Percentiles rank a stretch among this genome's conserved stretches.
These are phyloP conservation scores for Odontothrips loti DNA, from an alignment of 2,888 invertebrate genomes.

Conservation along the genomic window DNA sequence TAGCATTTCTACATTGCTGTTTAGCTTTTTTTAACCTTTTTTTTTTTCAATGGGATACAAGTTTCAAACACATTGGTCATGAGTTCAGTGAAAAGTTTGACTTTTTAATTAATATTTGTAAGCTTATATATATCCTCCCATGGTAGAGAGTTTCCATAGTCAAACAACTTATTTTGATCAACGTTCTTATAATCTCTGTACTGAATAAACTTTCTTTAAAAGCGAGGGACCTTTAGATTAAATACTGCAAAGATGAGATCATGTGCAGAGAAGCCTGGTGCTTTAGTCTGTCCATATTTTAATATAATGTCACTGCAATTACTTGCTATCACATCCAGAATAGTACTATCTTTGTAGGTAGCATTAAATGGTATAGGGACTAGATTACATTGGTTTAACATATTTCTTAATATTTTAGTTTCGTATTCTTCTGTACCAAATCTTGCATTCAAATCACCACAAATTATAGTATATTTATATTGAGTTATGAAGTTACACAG, in stretches of 20 bases:
- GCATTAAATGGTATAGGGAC: no score
- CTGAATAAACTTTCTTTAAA: no score
- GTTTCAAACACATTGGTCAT: background rate
- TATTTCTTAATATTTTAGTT: no score
- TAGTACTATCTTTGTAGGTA: no score
- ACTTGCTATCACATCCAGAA: no score
- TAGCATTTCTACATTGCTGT: background rate
- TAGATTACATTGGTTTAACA: no score
- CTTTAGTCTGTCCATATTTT: background rate
- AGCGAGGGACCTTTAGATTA: background rate
- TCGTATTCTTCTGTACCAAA: no score
- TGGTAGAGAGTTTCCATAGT: background rate
- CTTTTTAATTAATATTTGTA: background rate
- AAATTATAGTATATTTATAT: no score
- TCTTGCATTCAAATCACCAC: no score
- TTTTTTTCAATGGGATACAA: background rate
- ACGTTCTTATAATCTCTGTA: background rate
- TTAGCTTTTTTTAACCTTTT: background rate
- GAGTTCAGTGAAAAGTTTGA: background rate
- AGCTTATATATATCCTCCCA: background rate
- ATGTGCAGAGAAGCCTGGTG: background rate
- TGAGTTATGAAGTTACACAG: no score
- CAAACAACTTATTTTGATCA: background rate
- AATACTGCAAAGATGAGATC: background rate
- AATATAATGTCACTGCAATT: background rate